Conservation (phyloP, 2,888 invertebrate species). For the Ecdyonurus torrentis region DNA sequence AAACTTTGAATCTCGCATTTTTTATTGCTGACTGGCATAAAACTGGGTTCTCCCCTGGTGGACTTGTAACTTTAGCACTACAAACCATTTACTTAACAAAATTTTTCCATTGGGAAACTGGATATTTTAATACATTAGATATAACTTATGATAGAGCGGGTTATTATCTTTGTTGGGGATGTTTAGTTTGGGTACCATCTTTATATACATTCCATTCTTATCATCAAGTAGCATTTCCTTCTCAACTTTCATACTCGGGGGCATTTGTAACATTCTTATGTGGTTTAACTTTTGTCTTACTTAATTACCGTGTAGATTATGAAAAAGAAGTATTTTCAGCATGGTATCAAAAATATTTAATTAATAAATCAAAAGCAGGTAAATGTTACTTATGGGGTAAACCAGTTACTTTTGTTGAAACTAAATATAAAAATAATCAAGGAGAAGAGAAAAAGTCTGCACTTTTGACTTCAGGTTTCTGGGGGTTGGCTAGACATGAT, state of each 20-base stretch:
- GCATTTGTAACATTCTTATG: conserved; percentile 21
- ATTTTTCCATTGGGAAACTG: conserved; percentile 39
- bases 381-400: conserved; percentile 23
- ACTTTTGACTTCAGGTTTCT: conserved; percentile 36
- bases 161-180: conserved; percentile 34
- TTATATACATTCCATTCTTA: conserved; percentile 27
- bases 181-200: conserved; percentile 29
- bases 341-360: conserved; percentile 14
- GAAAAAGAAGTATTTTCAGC: conserved; percentile 32
- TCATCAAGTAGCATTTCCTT: conserved; percentile 27
- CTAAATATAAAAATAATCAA: conserved; percentile 20
- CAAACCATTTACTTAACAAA: conserved; percentile 34
- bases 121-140: conserved; percentile 37
- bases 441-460: conserved; percentile 24
- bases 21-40: not conserved
- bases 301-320: conserved; percentile 33
- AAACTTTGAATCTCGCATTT: not conserved
- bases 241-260: conserved; percentile 14
- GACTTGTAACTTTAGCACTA: conserved; percentile 1
- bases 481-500: conserved; percentile 38
- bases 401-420: conserved; percentile 24
- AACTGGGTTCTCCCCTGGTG: not conserved
- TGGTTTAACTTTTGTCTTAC: conserved; percentile 23
- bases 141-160: conserved; percentile 36
- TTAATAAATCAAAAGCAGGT: conserved; percentile 7